Base-by-base conservation (phyloP, 2,888 invertebrate genomes). In the Myopa testacea region DNA sequence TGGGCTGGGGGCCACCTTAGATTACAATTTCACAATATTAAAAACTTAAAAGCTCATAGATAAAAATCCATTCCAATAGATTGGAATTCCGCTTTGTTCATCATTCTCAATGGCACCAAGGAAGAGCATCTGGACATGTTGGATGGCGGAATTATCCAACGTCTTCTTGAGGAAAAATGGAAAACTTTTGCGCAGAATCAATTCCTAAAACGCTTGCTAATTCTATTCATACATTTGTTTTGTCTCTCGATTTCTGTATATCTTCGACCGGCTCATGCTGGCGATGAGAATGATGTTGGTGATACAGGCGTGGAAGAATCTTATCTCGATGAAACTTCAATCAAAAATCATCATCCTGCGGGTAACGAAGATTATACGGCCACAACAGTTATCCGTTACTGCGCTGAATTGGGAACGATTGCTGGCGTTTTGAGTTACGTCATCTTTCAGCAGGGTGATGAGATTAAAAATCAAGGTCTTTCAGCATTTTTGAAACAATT, bases 81-180 rank as follows among this genome's bases (percentile, higher is more conserved):
- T 91, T 98, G 98, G 97, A 98, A 98, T 89, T 99, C 99, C 0
- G 99, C 99, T 0, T 91, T 99, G 76, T 98, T 98, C 90, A 98
- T 98, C 82, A 98, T 99, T 85, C 91, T 99, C 80, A 98, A 98
- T 87, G 99, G 99, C 76, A 97, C 96, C 12, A 98, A 98, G 87
- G 96, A 98, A 85, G 98, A 97, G 85, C 99, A 99, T 92, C 92
- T 99, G 87, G 98, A 99, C 88, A 99, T 99, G 98, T 91, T 99
- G 85, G 98, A 98, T 87, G 98, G 98, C 70, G 99, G 99, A 50
- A 99, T 99, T 77, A 98, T 99, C 86, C 98, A 98, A 88, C 93
- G 98, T 85, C 90, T 99, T 71, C 91, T 99, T 26, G 98, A 98
- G 89, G 99, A 99, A 90, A 99, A 99, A 89, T 99, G 99, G 99